Evolutionary conservation across 30 jellyfish, hydroid and myxozoan genomes (phyloP).

Genomic region (Chrysaora quinquecirrha): DNA sequence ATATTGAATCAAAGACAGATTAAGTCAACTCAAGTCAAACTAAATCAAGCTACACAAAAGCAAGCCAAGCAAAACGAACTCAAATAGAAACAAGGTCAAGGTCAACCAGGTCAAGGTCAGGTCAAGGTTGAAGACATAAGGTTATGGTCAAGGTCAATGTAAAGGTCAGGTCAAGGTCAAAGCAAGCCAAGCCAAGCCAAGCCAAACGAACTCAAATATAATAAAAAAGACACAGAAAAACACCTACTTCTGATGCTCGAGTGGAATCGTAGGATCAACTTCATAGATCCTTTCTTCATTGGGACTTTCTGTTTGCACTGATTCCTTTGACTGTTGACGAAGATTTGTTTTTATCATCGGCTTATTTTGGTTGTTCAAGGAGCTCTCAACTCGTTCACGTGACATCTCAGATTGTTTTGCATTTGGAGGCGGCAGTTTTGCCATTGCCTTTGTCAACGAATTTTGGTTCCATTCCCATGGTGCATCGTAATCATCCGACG

Average conservation of each 20-base stretch:
- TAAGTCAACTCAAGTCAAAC: no score
- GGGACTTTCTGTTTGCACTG: conserved; percentile 6
- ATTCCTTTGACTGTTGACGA: conserved; percentile 31
- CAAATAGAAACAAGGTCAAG: no score
- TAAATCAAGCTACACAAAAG: no score
- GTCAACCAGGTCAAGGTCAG: no score
- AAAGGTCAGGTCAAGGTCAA: no score
- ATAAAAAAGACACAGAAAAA: no score
- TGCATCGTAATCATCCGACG: conserved; percentile 86
- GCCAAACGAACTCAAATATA: no score
- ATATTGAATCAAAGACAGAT: no score
- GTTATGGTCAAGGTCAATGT: no score
- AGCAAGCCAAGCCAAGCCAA: no score
- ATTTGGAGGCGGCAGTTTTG: conserved; percentile 58
- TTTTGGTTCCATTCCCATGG: conserved; percentile 93
- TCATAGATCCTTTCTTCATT: conserved; percentile 34
- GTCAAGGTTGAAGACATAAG: no score
- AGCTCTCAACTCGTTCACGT: conserved; percentile 41
- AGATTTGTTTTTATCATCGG: conserved; percentile 14
- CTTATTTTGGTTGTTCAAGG: conserved; percentile 12
- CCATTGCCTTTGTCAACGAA: conserved; percentile 43
- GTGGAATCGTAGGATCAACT: conserved; percentile 87
- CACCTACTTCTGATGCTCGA: conserved; percentile 87
- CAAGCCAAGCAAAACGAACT: no score
- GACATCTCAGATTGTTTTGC: conserved; percentile 35